phyloP scores from a whole-genome alignment of 2,113 vertebrate genomes.

The Gopherus flavomarginatus region DNA sequence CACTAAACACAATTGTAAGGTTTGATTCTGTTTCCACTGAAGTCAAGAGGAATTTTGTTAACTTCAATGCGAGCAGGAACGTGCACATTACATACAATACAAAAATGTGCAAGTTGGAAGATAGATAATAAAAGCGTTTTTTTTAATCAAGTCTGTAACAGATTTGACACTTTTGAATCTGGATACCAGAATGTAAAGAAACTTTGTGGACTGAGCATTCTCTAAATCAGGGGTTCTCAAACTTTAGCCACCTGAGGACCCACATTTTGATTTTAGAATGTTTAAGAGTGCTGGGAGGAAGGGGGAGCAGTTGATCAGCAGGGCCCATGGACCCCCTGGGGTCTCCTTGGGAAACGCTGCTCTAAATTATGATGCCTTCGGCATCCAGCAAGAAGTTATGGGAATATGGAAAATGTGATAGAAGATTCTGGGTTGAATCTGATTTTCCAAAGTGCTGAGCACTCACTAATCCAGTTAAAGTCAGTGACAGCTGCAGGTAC shows the following conservation, averaged over 20 bases:
- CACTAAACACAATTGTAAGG: background rate
- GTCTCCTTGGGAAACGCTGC: too few relatives aligned
- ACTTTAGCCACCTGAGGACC: too few relatives aligned
- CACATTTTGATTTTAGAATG: too few relatives aligned
- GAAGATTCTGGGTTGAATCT: background rate
- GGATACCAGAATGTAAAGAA: background rate
- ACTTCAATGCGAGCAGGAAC: background rate
- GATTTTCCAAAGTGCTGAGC: background rate
- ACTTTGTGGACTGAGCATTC: too few relatives aligned
- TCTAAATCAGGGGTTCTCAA: too few relatives aligned
- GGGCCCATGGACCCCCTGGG: too few relatives aligned
- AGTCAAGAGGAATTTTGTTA: background rate
- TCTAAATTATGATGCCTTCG: background rate
- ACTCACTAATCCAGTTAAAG: background rate
- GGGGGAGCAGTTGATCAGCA: too few relatives aligned
- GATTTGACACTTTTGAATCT: background rate
- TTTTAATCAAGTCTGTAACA: background rate
- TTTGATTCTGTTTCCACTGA: background rate
- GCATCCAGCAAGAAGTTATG: background rate
- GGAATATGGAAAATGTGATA: background rate
- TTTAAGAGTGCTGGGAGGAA: too few relatives aligned
- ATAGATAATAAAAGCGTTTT: background rate
- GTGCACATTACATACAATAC: accelerated
- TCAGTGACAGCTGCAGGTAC: background rate
- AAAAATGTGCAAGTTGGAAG: background rate